Percentiles rank a stretch among this genome's conserved stretches.
phyloP scores from a whole-genome alignment of 2,113 vertebrate genomes.

The Ramphastos sulfuratus region DNA sequence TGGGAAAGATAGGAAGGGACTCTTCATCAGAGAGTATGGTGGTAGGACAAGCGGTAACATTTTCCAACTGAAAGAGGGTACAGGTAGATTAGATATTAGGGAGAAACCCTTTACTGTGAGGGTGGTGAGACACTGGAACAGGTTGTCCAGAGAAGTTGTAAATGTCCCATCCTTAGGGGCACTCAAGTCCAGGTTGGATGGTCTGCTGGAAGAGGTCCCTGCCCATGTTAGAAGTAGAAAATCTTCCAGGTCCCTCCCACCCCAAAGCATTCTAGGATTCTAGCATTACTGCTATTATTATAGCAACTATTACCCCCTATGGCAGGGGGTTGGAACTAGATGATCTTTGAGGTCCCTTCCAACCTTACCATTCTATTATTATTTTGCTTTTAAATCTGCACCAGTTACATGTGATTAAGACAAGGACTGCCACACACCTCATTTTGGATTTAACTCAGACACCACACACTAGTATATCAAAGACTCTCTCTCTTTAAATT shows the following conservation, averaged over 20 bases:
- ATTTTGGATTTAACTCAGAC: neutral
- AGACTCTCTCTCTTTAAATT: neutral
- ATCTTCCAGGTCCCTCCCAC: neutral
- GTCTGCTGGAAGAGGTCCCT: neutral
- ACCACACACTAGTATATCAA: neutral
- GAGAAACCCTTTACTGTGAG: neutral
- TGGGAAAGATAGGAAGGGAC: neutral
- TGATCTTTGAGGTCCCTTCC: no score
- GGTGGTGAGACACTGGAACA: neutral
- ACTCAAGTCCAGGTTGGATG: neutral
- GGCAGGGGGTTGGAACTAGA: no score
- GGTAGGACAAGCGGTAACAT: neutral
- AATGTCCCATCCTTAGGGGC: neutral
- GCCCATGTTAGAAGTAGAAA: neutral
- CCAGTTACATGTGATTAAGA: neutral
- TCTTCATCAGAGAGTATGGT: neutral
- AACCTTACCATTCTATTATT: no score
- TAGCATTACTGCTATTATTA: neutral
- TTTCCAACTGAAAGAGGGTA: neutral
- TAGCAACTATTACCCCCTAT: neutral
- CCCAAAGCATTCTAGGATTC: neutral
- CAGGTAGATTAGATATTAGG: neutral
- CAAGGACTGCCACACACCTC: neutral
- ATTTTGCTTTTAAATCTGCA: neutral
- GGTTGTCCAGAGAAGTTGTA: neutral